phyloP scores from a whole-genome alignment of 2,797 vertebrate species.

The Discoglossus pictus region DNA sequence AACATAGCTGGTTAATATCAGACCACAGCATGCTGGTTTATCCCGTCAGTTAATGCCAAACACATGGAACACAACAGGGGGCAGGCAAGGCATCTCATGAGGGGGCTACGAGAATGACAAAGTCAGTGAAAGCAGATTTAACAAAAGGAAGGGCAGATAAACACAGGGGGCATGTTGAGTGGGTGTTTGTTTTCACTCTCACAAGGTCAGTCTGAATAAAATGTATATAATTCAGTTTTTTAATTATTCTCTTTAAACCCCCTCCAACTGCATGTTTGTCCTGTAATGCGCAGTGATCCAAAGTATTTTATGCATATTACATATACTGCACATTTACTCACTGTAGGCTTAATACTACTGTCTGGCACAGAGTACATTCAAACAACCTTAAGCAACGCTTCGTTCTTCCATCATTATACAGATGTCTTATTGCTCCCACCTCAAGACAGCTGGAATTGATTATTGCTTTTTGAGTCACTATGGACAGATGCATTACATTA shows the following conservation, averaged over 20 bases:
- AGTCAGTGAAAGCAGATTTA: constrained; percentile 29
- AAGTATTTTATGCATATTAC: no score
- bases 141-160: constrained; percentile 29
- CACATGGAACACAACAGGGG: constrained; percentile 25
- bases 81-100: constrained; percentile 25
- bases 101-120: constrained; percentile 23
- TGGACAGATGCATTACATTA: no score
- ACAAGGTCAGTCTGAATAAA: constrained; percentile 9
- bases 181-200: constrained; percentile 38
- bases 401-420: no score
- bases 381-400: no score
- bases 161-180: constrained; percentile 10
- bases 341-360: no score
- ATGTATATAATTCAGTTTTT: constrained; percentile 21
- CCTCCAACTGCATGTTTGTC: constrained; percentile 22
- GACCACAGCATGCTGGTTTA: constrained; percentile 34
- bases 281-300: not conserved
- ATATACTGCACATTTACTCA: no score
- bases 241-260: constrained; percentile 30
- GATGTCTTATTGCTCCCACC: no score
- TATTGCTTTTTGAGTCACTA: no score
- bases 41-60: constrained; percentile 47
- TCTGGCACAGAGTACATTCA: no score
- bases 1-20: constrained; percentile 45
- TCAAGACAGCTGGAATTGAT: no score